Evolutionary conservation across 2,888 invertebrate species (phyloP), one percentile per base, ranked within the genome.

Genomic region (Lochmaea capreae): DNA sequence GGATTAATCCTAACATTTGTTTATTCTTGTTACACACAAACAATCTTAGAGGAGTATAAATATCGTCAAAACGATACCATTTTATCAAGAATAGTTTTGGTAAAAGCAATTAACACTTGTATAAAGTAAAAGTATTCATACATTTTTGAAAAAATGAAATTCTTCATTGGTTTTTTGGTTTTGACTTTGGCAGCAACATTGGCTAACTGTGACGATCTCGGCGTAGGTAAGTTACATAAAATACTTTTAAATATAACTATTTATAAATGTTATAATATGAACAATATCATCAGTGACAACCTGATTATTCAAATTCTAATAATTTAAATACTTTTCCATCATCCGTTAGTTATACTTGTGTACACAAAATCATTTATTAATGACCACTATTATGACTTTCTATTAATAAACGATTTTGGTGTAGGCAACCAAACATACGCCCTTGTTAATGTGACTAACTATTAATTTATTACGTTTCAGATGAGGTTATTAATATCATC

Each of bases 71-170:
- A 16, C 18, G 8, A 54, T 10, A 10, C 10, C n/a, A 18, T 54
- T 54, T 16, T 18, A 54, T 54, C 16, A n/a, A 54, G 54, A 54
- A 54, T 10, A 54, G 54, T 54, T 54, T 54, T 18, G 54, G 9
- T 54, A 54, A 10, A n/a, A 54, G n/a, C 54, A 54, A 10, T 2
- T 52, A 14, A 46, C n/a, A 6, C n/a, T 9, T 54, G 9, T 54
- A 18, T 54, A 16, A 9, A 54, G 10, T 18, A 54, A 54, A 18
- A 54, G 18, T 18, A 18, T 54, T n/a, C n/a, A 52, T 8, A 54
- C 0, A 54, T 52, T 58, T n/a, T 58, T 54, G 11, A 16, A n/a
- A 67, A 67, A n/a, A 67, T 68, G 68, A 68, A 61, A 61, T 68
- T 68, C 49, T 46, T 33, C n/a, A 3, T 49, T 6, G 61, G 46